A percentile compares a stretch with the other conserved stretches of the same genome.
Evolutionary conservation across 1,140 invertebrate genomes (phyloP).

Genomic region (Olivierus martensii): DNA sequence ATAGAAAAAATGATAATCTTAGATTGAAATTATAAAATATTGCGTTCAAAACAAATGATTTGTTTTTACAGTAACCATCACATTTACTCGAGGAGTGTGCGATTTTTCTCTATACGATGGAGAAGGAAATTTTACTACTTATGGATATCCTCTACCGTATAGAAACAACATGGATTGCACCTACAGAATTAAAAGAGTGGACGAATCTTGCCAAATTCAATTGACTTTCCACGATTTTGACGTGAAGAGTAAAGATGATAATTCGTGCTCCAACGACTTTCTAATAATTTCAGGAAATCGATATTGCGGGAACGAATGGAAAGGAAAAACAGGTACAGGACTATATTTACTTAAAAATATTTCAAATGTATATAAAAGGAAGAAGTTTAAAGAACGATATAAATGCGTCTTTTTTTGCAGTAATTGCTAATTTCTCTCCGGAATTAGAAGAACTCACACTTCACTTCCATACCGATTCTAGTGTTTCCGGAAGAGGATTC

Average conservation of each 20-base stretch:
- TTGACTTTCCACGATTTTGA: constrained; percentile 21
- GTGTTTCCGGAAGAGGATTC: constrained; percentile 15
- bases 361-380: no score
- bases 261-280: constrained; percentile 15
- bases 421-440: constrained; percentile 13
- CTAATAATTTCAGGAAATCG: constrained; percentile 5
- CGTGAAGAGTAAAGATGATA: not conserved
- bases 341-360: no score
- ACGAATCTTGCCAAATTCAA: constrained; percentile 15
- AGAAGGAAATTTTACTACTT: constrained; percentile 19
- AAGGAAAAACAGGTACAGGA: not conserved
- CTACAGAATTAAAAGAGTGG: constrained; percentile 17
- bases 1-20: no score
- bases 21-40: no score
- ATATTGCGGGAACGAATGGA: constrained; percentile 13
- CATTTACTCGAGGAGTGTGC: constrained; percentile 6
- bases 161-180: constrained; percentile 16
- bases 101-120: constrained; percentile 21
- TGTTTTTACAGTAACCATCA: no score
- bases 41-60: no score
- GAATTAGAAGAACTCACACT: constrained; percentile 13
- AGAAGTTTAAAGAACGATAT: no score
- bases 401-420: constrained; percentile 10
- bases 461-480: constrained; percentile 14
- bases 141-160: constrained; percentile 18